A percentile compares a stretch with the other conserved stretches of the same genome.
Evolutionary conservation across 2,113 vertebrate species (phyloP).

Genomic region (Cololabis saira): DNA sequence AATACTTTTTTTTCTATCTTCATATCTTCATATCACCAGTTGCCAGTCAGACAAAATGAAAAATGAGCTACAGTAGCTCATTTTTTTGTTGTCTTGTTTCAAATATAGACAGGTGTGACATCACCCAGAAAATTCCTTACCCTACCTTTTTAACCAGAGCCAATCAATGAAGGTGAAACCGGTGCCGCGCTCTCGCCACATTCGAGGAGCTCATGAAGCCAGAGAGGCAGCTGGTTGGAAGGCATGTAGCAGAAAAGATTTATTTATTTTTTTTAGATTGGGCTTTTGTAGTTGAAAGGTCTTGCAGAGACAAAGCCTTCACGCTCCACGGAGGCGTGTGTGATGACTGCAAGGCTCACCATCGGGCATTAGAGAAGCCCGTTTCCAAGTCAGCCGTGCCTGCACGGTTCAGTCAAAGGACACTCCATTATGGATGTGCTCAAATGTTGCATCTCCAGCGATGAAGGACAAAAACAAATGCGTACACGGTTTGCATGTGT

Average conservation of each 20-base stretch:
- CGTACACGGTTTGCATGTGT: too few species aligned
- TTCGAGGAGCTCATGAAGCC: conserved; percentile 21
- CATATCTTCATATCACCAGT: too few species aligned
- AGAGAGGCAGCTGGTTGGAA: neutral
- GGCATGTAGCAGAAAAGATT: neutral
- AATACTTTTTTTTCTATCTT: too few species aligned
- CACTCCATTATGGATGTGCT: neutral
- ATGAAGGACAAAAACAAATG: neutral
- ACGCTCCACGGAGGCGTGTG: conserved; percentile 35
- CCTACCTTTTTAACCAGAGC: too few species aligned
- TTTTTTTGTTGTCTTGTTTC: too few species aligned
- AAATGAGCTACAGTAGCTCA: too few species aligned
- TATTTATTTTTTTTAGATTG: conserved; percentile 39
- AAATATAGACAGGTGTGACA: too few species aligned
- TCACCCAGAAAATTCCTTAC: too few species aligned
- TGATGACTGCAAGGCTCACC: conserved; percentile 40
- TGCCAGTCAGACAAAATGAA: too few species aligned
- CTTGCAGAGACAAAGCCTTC: conserved; percentile 43
- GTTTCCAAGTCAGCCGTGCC: conserved; percentile 28
- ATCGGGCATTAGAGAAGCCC: conserved; percentile 19
- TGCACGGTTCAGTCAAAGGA: conserved; percentile 12
- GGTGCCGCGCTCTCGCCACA: neutral
- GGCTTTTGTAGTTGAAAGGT: conserved; percentile 69
- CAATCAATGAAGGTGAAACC: neutral
- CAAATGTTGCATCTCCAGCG: conserved; percentile 13